These are phyloP conservation scores for Junonia oenone DNA, from an alignment of 2,888 invertebrate genomes.

Conservation along the genomic window DNA sequence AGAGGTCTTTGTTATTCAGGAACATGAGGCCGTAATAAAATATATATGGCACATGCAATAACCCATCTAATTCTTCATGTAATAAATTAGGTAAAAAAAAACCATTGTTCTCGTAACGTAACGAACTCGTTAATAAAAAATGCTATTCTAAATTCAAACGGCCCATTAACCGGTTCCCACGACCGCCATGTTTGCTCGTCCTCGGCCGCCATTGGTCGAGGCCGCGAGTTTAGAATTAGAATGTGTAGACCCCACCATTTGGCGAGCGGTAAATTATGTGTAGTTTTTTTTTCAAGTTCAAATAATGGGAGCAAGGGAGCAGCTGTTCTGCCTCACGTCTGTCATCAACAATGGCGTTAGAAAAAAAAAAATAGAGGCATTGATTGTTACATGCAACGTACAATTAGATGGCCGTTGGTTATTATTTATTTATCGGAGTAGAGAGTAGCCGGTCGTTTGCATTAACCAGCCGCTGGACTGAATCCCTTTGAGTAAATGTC, in stretches of 20 bases:
- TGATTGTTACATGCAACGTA: constrained; percentile 27
- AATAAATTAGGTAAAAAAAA: constrained; percentile 46
- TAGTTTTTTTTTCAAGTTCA: constrained; percentile 64
- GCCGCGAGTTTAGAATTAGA: constrained; percentile 76
- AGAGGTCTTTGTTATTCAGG: constrained; percentile 6
- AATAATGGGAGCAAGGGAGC: constrained; percentile 58
- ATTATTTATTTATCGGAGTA: constrained; percentile 27
- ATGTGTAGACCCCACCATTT: constrained; percentile 71
- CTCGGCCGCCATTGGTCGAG: constrained; percentile 76
- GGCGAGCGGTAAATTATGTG: constrained; percentile 73
- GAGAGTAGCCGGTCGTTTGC: constrained; percentile 10
- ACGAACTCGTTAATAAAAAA: constrained; percentile 66
- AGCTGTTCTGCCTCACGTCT: constrained; percentile 43
- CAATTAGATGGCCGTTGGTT: constrained; percentile 29
- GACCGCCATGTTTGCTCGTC: constrained; percentile 76
- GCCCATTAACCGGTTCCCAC: constrained; percentile 78
- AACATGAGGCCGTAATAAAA: constrained; percentile 16
- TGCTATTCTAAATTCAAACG: constrained; percentile 78
- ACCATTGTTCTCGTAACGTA: constrained; percentile 53
- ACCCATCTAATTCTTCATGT: constrained; percentile 27
- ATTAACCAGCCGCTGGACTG: constrained; percentile 18
- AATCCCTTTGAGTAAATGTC: background rate
- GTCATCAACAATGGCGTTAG: constrained; percentile 36
- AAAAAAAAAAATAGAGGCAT: constrained; percentile 34
- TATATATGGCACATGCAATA: constrained; percentile 15